phyloP scores from a whole-genome alignment of 2,113 vertebrate genomes.

The Osmerus mordax region DNA sequence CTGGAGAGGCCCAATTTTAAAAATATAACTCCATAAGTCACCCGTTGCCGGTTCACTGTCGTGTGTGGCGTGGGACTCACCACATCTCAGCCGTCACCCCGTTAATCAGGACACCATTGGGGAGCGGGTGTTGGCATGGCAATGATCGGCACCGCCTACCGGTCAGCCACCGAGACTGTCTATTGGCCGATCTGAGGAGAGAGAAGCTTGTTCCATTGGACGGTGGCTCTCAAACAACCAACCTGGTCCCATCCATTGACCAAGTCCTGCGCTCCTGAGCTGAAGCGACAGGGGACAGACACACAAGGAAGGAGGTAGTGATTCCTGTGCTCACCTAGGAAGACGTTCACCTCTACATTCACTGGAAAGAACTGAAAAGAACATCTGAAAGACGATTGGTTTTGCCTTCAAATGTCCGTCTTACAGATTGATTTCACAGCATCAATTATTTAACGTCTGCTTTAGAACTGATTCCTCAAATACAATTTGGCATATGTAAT shows the following conservation, averaged over 20 bases:
- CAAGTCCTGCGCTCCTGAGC: too few relatives aligned
- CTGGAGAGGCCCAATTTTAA: slow-evolving; percentile 70
- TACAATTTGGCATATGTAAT: not conserved
- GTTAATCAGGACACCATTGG: slow-evolving; percentile 50
- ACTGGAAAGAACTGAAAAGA: too few relatives aligned
- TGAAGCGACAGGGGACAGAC: too few relatives aligned
- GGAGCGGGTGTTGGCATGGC: not conserved
- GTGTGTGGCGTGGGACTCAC: too few relatives aligned
- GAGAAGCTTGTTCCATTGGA: too few relatives aligned
- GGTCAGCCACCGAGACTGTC: slow-evolving; percentile 15
- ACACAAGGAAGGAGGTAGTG: too few relatives aligned
- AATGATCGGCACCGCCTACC: slow-evolving; percentile 19
- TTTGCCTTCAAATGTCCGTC: too few relatives aligned
- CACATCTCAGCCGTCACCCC: slow-evolving; percentile 20
- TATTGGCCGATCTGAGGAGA: not conserved
- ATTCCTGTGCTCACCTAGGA: too few relatives aligned
- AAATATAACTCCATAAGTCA: slow-evolving; percentile 72
- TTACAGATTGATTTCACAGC: not conserved
- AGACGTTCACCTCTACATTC: too few relatives aligned
- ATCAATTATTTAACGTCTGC: not conserved
- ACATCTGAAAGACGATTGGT: too few relatives aligned
- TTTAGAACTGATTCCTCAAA: not conserved
- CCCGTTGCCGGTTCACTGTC: not conserved
- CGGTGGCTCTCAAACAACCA: too few relatives aligned
- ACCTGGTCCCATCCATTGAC: too few relatives aligned